A percentile compares a stretch with the other conserved stretches of the same genome.
Conservation (phyloP, 2,797 vertebrate species). For the Cynopterus sphinx region DNA sequence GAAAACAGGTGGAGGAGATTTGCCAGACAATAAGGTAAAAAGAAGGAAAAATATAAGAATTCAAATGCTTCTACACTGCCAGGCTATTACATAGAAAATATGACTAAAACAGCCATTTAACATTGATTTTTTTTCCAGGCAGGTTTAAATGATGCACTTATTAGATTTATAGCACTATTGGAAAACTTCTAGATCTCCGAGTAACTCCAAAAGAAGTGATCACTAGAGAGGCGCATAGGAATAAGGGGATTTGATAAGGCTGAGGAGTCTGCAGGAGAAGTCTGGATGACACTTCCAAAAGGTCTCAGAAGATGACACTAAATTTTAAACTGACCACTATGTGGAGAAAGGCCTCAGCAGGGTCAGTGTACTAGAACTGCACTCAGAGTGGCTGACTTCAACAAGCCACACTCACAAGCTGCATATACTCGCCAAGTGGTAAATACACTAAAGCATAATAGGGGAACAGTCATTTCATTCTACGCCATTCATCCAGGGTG, state of each 20-base stretch:
- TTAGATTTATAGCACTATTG: not conserved
- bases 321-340: not conserved
- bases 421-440: not conserved
- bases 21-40: not conserved
- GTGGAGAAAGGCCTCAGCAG: not conserved
- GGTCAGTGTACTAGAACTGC: not conserved
- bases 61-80: not conserved
- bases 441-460: not conserved
- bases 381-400: not conserved
- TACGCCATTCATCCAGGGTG: not conserved
- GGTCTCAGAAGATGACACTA: not conserved
- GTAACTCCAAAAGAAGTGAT: not conserved
- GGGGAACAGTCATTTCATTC: not conserved
- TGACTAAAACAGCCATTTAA: not conserved
- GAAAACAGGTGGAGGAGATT: not conserved
- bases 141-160: slow-evolving; percentile 4
- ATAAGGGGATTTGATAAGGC: not conserved
- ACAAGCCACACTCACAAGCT: not conserved
- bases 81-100: not conserved
- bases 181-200: slow-evolving; percentile 10
- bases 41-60: not conserved
- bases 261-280: not conserved
- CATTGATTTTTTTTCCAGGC: not conserved
- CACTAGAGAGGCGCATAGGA: not conserved
- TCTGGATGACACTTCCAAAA: not conserved